These are phyloP conservation scores for Hoplodrina blanda DNA, from an alignment of 2,888 invertebrate genomes.

Conservation along the genomic window DNA sequence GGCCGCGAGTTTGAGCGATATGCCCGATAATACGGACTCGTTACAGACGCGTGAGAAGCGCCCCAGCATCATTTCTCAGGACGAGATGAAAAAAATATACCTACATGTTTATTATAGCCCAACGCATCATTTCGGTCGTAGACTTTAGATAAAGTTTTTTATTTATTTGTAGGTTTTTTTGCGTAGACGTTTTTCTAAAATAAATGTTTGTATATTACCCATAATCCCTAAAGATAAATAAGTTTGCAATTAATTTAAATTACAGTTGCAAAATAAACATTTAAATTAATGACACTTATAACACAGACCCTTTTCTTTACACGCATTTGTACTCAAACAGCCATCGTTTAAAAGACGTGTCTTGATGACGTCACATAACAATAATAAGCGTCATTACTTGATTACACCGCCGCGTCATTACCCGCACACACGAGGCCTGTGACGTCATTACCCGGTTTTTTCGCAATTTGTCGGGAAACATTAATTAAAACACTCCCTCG, in stretches of 20 bases:
- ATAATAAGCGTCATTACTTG: conserved; percentile 81
- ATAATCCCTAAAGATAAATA: conserved; percentile 26
- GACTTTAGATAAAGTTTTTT: conserved; percentile 46
- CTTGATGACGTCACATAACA: conserved; percentile 77
- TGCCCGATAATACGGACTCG: conserved; percentile 70
- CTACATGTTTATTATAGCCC: conserved; percentile 54
- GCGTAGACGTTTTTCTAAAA: conserved; percentile 6
- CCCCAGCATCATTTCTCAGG: conserved; percentile 74
- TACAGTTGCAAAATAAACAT: conserved; percentile 33
- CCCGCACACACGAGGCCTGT: conserved; percentile 49
- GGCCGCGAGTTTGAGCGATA: conserved; percentile 62
- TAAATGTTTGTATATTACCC: neutral
- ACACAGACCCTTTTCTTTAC: conserved; percentile 73
- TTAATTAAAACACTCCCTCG: conserved; percentile 85
- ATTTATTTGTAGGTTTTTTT: conserved; percentile 30
- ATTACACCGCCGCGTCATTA: conserved; percentile 68
- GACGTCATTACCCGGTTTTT: conserved; percentile 82
- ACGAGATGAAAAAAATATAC: conserved; percentile 61
- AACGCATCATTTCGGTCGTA: conserved; percentile 51
- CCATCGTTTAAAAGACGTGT: conserved; percentile 78
- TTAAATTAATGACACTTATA: conserved; percentile 52
- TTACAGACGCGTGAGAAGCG: conserved; percentile 78
- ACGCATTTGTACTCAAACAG: conserved; percentile 82
- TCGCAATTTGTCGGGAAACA: conserved; percentile 82
- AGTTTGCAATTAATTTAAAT: conserved; percentile 41